Evolutionary conservation across 2,113 vertebrate genomes (phyloP), one percentile per base, ranked within the genome.

Genomic region (Pomatostomus ruficeps): DNA sequence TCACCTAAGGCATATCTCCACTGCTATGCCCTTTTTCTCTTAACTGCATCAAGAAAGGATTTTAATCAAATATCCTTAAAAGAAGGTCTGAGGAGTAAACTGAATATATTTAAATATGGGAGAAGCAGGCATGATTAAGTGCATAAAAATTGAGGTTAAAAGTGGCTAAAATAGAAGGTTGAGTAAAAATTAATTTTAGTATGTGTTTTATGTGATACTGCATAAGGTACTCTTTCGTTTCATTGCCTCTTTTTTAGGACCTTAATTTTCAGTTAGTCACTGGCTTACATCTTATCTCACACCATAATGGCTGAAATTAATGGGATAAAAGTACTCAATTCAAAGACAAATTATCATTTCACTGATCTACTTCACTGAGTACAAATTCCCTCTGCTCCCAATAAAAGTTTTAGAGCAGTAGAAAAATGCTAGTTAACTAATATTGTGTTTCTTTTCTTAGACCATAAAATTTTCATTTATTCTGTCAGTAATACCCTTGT

Each of bases 291-390:
- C 92, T 97, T 97, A 97, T 98, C 95, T 98, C 78, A 61, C 54
- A 89, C 91, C 58, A 93, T 97, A 97, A 98, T 97, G 79, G 88
- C 85, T 97, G 95, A 97, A 97, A 98, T 97, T 98, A 98, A 98
- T 98, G 97, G 91, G 80, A 97, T 98, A 97, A 98, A 97, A 98
- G 95, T 96, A 93, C 78, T 97, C 92, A 68, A 97, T 98, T 98
- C 97, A 97, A 97, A 98, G 97, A 97, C 91, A 97, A 98, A 98
- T 98, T 96, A 98, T 98, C 97, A 97, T 98, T 97, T 98, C 91
- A 96, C 91, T 97, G 96, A 98, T 98, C 94, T 98, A 81, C 97
- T 98, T 97, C 96, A 93, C 88, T 96, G 96, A 97, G 88, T 96
- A 61, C 90, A 96, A 96, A 98, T 97, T 98, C 97, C 95, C 97